A percentile compares a stretch with the other conserved stretches of the same genome.
These are phyloP conservation scores for Adrianichthys oophorus DNA, from an alignment of 2,797 vertebrate species.

Conservation along the genomic window DNA sequence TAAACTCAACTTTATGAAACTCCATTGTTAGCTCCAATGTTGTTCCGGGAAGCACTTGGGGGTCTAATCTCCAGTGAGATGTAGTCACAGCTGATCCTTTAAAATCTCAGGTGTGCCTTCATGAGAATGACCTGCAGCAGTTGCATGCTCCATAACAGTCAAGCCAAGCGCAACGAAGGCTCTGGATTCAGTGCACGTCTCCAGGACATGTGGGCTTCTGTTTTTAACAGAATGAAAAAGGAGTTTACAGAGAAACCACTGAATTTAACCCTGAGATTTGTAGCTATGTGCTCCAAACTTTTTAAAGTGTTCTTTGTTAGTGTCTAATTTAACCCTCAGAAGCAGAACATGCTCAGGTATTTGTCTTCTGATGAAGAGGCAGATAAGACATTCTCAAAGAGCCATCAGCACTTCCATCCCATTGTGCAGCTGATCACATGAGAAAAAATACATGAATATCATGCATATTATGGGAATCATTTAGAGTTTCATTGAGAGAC, in stretches of 20 bases:
- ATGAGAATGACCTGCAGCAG: slow-evolving; percentile 29
- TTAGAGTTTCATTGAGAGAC: slow-evolving; percentile 37
- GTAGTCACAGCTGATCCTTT: slow-evolving; percentile 56
- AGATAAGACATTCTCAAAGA: slow-evolving; percentile 52
- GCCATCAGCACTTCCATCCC: slow-evolving; percentile 52
- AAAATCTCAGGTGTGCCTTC: slow-evolving; percentile 49
- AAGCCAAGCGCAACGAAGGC: slow-evolving; percentile 14
- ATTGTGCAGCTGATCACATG: slow-evolving; percentile 25
- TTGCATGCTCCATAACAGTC: slow-evolving; percentile 30
- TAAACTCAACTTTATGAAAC: background rate
- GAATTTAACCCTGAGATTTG: slow-evolving; percentile 32
- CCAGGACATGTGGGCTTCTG: slow-evolving; percentile 15
- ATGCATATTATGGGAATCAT: slow-evolving; percentile 28
- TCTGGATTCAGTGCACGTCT: slow-evolving; percentile 8
- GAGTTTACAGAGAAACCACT: slow-evolving; percentile 48
- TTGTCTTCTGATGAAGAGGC: slow-evolving; percentile 59
- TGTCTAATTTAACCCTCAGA: slow-evolving; percentile 60
- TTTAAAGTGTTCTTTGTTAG: slow-evolving; percentile 59
- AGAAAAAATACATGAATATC: slow-evolving; percentile 34
- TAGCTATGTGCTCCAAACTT: slow-evolving; percentile 43
- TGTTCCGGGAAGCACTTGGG: slow-evolving; percentile 25
- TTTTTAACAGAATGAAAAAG: background rate
- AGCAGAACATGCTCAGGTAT: slow-evolving; percentile 46
- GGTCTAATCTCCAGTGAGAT: slow-evolving; percentile 38
- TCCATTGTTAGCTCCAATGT: slow-evolving; percentile 3